phyloP scores from a whole-genome alignment of 2,888 invertebrate species.

The Melinaea menophilus region DNA sequence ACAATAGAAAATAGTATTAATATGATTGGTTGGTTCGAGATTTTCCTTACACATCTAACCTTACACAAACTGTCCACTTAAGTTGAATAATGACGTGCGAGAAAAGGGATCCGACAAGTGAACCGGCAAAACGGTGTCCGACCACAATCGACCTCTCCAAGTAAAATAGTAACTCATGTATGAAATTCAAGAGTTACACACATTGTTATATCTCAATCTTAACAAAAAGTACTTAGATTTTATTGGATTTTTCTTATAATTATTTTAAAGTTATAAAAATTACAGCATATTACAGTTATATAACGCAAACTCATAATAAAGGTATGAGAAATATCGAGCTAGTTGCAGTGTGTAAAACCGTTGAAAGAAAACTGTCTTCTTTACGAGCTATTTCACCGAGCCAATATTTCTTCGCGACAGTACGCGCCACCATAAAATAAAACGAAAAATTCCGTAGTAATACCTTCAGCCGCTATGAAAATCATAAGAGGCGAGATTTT shows the following conservation, averaged over 20 bases:
- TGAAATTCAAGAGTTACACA: constrained; percentile 23
- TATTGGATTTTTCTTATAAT: no score
- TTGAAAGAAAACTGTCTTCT: constrained; percentile 73
- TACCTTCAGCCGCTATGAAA: constrained; percentile 69
- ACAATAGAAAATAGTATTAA: neutral
- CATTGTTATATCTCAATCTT: neutral
- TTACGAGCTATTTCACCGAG: constrained; percentile 77
- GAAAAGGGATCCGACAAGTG: constrained; percentile 56
- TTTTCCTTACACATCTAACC: constrained; percentile 67
- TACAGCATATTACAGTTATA: no score
- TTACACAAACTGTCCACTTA: constrained; percentile 67
- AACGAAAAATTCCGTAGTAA: constrained; percentile 76
- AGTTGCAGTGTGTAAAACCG: constrained; percentile 72
- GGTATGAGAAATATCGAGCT: constrained; percentile 51
- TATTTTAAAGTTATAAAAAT: no score
- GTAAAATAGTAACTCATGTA: constrained; percentile 40
- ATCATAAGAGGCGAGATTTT: constrained; percentile 75
- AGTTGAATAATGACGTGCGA: constrained; percentile 73
- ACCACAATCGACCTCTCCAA: constrained; percentile 10
- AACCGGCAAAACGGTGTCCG: constrained; percentile 51
- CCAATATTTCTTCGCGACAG: constrained; percentile 78
- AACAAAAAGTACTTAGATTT: no score
- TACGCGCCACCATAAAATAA: constrained; percentile 77
- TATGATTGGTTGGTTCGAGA: constrained; percentile 18
- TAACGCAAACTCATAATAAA: constrained; percentile 49